Evolutionary conservation across 2,797 vertebrate species (phyloP).

Genomic region (Parambassis ranga): DNA sequence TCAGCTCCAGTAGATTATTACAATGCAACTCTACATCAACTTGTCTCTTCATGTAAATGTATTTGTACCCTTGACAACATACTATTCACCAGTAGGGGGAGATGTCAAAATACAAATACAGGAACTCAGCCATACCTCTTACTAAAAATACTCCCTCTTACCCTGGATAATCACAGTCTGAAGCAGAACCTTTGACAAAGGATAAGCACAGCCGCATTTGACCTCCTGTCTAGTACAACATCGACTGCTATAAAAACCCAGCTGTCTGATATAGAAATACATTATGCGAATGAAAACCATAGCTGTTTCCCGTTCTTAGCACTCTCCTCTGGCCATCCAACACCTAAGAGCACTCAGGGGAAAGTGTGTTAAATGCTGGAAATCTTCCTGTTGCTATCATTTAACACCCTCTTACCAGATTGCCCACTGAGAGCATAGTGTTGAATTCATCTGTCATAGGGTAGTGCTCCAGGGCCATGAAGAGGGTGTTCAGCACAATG

Average conservation of each 20-base stretch:
- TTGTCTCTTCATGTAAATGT: background rate
- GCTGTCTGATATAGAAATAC: constrained; percentile 19
- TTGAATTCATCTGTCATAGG: constrained; percentile 97
- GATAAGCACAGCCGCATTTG: constrained; percentile 11
- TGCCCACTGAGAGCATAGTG: constrained; percentile 93
- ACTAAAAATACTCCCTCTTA: constrained; percentile 35
- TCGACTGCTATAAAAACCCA: constrained; percentile 20
- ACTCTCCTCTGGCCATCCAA: constrained; percentile 6
- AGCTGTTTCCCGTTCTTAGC: background rate
- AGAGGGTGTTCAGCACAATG: constrained; percentile 97
- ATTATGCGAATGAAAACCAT: constrained; percentile 21
- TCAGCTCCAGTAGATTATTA: too few species aligned
- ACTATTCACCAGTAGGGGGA: constrained; percentile 11
- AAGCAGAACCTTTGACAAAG: constrained; percentile 12
- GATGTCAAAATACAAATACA: constrained; percentile 13
- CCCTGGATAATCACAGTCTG: constrained; percentile 15
- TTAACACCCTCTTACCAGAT: constrained; percentile 88
- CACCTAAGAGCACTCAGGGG: constrained; percentile 19
- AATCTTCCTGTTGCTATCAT: constrained; percentile 5
- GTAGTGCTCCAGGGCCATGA: constrained; percentile 98
- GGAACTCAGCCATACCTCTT: background rate
- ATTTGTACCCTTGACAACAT: background rate
- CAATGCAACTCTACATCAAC: too few species aligned
- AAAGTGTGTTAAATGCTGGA: constrained; percentile 9
- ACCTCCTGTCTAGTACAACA: background rate